Percentiles rank a stretch among this genome's conserved stretches.
phyloP scores from a whole-genome alignment of 1,140 invertebrate species.

The Drosophila truncata region DNA sequence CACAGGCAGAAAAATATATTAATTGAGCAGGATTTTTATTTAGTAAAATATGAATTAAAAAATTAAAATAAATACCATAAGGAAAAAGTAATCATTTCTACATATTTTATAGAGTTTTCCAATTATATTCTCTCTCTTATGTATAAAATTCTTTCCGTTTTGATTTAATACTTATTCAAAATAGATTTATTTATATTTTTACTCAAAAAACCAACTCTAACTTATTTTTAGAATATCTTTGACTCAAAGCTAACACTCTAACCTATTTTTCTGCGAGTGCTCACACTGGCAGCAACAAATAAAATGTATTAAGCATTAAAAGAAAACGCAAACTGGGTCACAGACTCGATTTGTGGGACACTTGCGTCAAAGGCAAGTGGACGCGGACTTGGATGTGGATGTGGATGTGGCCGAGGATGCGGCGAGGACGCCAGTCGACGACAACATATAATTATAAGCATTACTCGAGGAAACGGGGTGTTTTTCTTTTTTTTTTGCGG shows the following conservation, averaged over 20 bases:
- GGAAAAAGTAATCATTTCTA: background rate
- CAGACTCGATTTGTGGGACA: constrained; percentile 59
- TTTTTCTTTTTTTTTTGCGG: background rate
- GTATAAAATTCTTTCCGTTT: rapidly evolving
- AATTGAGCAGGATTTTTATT: background rate
- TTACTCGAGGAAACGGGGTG: constrained; percentile 40
- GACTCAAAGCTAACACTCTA: background rate
- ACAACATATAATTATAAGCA: constrained; percentile 71
- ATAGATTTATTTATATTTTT: background rate
- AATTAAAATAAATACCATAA: too few relatives aligned
- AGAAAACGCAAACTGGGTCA: constrained; percentile 77
- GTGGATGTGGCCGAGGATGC: constrained; percentile 28
- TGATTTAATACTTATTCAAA: background rate
- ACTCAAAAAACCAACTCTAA: background rate
- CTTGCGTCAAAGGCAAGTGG: constrained; percentile 13
- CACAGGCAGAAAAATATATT: background rate
- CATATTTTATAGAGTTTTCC: background rate
- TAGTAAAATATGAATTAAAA: background rate
- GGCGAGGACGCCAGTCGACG: constrained; percentile 28
- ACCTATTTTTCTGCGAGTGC: constrained; percentile 8
- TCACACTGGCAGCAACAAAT: constrained; percentile 57
- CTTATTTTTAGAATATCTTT: background rate
- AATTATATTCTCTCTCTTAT: background rate
- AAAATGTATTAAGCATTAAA: constrained; percentile 75
- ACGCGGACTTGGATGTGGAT: constrained; percentile 8